Evolutionary conservation across 2,797 vertebrate genomes (phyloP).

Genomic region (Hoplostethus atlanticus): DNA sequence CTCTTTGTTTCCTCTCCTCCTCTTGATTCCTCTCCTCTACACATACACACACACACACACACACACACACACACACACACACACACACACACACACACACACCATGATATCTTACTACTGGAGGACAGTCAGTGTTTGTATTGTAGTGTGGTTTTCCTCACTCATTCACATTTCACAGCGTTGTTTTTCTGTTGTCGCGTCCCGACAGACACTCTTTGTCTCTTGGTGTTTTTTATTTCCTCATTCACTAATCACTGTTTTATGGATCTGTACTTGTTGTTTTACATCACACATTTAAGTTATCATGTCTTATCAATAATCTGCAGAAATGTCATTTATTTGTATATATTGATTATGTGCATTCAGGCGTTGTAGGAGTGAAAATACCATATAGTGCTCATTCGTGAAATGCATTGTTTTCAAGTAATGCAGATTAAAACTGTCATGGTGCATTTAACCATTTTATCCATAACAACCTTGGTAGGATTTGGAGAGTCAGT

Average conservation of each 20-base stretch:
- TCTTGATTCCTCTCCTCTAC: not conserved
- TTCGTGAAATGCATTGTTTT: too few relatives aligned
- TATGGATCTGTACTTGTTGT: slow-evolving; percentile 9
- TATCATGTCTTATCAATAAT: slow-evolving; percentile 16
- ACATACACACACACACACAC: too few relatives aligned
- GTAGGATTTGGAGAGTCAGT: too few relatives aligned
- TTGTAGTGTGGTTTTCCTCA: not conserved
- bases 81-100: slow-evolving; percentile 6
- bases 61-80: not conserved
- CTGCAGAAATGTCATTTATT: slow-evolving; percentile 6
- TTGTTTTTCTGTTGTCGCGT: slow-evolving; percentile 21
- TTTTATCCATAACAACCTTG: too few relatives aligned
- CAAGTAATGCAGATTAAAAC: too few relatives aligned
- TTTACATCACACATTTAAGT: slow-evolving; percentile 14
- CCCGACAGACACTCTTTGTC: slow-evolving; percentile 19
- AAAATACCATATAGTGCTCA: too few relatives aligned
- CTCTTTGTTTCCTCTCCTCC: not conserved
- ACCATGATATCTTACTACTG: not conserved
- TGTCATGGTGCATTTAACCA: too few relatives aligned
- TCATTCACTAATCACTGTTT: slow-evolving; percentile 48
- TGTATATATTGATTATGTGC: not conserved
- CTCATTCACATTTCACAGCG: slow-evolving; percentile 2
- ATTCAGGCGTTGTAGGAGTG: slow-evolving; percentile 4
- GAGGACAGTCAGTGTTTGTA: not conserved
- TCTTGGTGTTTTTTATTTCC: slow-evolving; percentile 22